Conservation (phyloP, 2,888 invertebrate species). For the Xestia rhomboidea region DNA sequence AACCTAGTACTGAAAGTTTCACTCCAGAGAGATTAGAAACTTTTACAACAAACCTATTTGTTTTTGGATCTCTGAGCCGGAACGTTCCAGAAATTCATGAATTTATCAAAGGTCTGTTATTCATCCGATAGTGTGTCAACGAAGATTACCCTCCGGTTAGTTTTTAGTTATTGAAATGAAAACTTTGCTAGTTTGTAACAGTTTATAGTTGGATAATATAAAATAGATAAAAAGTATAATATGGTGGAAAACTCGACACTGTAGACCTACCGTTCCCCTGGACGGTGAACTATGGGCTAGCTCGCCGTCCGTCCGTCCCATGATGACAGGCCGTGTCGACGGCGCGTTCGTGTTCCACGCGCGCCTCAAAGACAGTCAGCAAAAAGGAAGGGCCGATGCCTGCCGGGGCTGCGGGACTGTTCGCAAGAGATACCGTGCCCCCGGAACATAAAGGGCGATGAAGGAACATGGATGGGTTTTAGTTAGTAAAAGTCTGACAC, state of each 20-base stretch:
- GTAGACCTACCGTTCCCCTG: no score
- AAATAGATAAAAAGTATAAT: not conserved
- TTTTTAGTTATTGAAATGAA: slow-evolving; percentile 4
- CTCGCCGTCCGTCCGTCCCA: no score
- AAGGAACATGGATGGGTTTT: no score
- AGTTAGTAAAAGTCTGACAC: no score
- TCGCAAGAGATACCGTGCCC: no score
- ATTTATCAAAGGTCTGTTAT: slow-evolving; percentile 4
- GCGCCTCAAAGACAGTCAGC: no score
- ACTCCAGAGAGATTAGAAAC: not conserved
- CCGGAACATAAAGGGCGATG: no score
- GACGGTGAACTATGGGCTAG: no score
- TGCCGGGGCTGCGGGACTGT: no score
- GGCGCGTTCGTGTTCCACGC: no score
- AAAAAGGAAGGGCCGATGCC: no score
- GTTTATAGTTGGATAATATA: not conserved
- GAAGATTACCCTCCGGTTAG: not conserved
- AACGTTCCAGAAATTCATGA: slow-evolving; percentile 1
- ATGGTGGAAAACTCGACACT: not conserved
- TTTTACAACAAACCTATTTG: not conserved
- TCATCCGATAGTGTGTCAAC: not conserved
- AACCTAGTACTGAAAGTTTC: not conserved
- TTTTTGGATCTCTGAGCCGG: not conserved
- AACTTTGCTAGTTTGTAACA: slow-evolving; percentile 9
- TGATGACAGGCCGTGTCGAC: no score